Evolutionary conservation across 2,888 invertebrate genomes (phyloP).

Genomic region (Drosophila mimetica): DNA sequence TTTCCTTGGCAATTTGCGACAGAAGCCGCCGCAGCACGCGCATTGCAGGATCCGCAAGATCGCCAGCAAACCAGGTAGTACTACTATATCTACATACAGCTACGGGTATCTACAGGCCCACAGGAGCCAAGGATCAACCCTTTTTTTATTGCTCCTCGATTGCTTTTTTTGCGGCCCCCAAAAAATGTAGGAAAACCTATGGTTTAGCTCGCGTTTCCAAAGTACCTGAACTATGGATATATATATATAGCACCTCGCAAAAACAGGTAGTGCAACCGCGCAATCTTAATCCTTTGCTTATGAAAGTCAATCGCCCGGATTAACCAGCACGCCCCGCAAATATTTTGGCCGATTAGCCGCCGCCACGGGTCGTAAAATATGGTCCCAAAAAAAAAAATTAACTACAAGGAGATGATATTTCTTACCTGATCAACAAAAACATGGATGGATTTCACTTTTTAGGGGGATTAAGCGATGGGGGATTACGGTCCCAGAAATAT

Average conservation of each 20-base stretch:
- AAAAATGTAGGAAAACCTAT: conserved; percentile 12
- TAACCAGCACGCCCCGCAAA: conserved; percentile 77
- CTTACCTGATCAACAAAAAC: conserved; percentile 29
- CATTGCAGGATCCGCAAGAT: conserved; percentile 11
- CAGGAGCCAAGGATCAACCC: conserved; percentile 56
- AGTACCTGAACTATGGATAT: no score
- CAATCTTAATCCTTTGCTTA: conserved; percentile 72
- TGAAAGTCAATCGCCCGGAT: conserved; percentile 78
- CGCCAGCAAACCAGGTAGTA: conserved; percentile 13
- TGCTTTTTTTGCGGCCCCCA: conserved; percentile 39
- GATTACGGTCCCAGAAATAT: not conserved
- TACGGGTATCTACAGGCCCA: no score
- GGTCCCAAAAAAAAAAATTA: conserved; percentile 10
- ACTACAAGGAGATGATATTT: not conserved
- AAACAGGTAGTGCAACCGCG: conserved; percentile 44
- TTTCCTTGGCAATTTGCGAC: conserved; percentile 60
- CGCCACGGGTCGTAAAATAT: conserved; percentile 56
- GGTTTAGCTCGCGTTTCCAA: no score
- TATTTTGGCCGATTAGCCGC: conserved; percentile 76
- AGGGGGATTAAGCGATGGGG: conserved; percentile 6
- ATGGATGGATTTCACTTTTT: conserved; percentile 18
- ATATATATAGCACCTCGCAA: no score
- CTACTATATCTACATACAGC: no score
- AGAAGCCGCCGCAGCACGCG: conserved; percentile 40
- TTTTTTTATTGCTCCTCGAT: conserved; percentile 44